Base-by-base conservation (phyloP, 1,140 invertebrate genomes). In the Hycleus phaleratus region DNA sequence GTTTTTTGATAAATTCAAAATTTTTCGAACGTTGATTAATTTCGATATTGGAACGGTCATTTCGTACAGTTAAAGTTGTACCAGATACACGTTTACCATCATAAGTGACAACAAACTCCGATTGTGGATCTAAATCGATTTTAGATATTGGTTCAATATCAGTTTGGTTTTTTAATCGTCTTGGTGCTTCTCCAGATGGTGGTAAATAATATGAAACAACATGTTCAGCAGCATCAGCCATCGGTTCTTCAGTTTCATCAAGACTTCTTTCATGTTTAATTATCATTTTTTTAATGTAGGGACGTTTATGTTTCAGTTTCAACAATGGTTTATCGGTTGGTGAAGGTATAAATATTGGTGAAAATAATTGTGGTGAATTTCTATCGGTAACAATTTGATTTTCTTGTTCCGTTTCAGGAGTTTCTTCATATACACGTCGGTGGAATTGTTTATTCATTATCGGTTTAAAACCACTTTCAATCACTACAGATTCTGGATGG, bases 381-480 rank as follows among this genome's bases (percentile, higher is more conserved):
- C 75, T 42, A 46, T 78, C 78, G 4, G 71, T 75, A 60, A 78
- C 73, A 18, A 77, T 71, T 68, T 81, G 75, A 45, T 81, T 78
- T 26, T 73, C 70, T 38, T 71, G 67, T 18, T 72, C 58, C 38
- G 62, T 60, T 18, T 72, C 71, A 11, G 71, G 73, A 61, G 77
- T 32, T 5, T 32, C 32, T 43, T 76, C 72, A 26, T 76, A 69
- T 56, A 79, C 77, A 56, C 78, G 75, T 39, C 82, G 77, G 62
- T 82, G 74, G n/a, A 57, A 65, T 52, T 64, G 74, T 71, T 80
- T 82, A 11, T 78, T 77, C n/a, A 89, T 80, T 11, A 91, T 90
- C 1, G 90, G 88, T 56, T 85, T 87, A 64, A 92, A 92, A 0
- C 88, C 88, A 49, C 87, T 82, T 74, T 91, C 89, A 38, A 91